phyloP scores from a whole-genome alignment of 2,888 invertebrate species.

The Drosophila anceps region DNA sequence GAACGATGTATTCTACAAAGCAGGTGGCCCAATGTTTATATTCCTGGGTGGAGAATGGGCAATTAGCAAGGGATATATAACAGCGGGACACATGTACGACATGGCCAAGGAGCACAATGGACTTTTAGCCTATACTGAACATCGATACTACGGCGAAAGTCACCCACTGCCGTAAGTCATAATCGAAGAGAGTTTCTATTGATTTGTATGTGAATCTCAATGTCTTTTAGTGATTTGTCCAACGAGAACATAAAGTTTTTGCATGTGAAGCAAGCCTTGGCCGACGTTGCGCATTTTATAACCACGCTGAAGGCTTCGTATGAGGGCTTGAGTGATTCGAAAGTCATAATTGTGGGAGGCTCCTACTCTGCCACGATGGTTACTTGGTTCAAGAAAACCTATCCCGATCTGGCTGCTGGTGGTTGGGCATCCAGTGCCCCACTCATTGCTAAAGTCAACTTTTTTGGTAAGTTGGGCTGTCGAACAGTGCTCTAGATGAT shows the following conservation, averaged over 20 bases:
- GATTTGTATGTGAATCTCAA: not conserved
- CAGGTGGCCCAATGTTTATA: conserved; percentile 88
- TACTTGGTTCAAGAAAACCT: conserved; percentile 88
- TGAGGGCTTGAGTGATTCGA: conserved; percentile 83
- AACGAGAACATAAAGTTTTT: conserved; percentile 88
- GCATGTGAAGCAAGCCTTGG: conserved; percentile 89
- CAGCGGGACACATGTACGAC: conserved; percentile 88
- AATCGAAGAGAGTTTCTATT: too few relatives aligned
- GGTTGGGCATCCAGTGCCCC: conserved; percentile 89
- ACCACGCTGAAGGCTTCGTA: conserved; percentile 84
- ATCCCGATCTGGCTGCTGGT: conserved; percentile 88
- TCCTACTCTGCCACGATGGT: conserved; percentile 90
- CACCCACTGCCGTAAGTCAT: conserved; percentile 89
- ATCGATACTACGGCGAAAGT: conserved; percentile 92
- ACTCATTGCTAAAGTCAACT: conserved; percentile 88
- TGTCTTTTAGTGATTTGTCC: conserved; percentile 86
- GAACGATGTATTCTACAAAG: conserved; percentile 85
- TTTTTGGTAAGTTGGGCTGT: conserved; percentile 83
- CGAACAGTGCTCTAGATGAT: not conserved
- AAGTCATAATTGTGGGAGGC: conserved; percentile 87
- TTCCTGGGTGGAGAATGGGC: conserved; percentile 90
- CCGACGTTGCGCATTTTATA: conserved; percentile 89
- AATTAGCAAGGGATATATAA: conserved; percentile 87
- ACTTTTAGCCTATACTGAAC: conserved; percentile 91
- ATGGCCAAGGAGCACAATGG: conserved; percentile 87